phyloP scores from a whole-genome alignment of 1,140 invertebrate species.

The Drosophila pachea region DNA sequence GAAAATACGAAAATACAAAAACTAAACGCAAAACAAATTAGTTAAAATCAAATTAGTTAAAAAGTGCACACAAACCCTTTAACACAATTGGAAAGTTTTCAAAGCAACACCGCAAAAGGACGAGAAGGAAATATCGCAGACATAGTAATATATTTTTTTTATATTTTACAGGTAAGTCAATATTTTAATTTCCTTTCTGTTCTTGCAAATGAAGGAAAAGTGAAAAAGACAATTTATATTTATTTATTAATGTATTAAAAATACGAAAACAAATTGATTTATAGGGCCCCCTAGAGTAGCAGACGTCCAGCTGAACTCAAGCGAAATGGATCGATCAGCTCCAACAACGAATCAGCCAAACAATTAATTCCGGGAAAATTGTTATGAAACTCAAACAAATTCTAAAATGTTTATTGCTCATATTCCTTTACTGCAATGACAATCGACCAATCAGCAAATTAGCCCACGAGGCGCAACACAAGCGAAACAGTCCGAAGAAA shows the following conservation, averaged over 20 bases:
- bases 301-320: conserved; percentile 24
- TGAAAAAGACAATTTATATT: neutral
- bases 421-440: conserved; percentile 65
- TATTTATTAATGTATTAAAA: neutral
- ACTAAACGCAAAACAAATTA: conserved; percentile 17
- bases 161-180: conserved; percentile 70
- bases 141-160: conserved; percentile 70
- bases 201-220: no score
- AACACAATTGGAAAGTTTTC: conserved; percentile 65
- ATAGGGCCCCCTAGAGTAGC: conserved; percentile 48
- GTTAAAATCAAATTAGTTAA: conserved; percentile 13
- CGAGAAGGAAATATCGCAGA: conserved; percentile 42
- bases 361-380: conserved; percentile 51
- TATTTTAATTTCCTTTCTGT: neutral
- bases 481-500: neutral
- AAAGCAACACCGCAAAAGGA: conserved; percentile 32
- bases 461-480: conserved; percentile 1
- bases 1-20: conserved; percentile 19
- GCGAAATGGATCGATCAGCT: conserved; percentile 61
- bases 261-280: neutral
- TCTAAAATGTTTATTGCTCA: conserved; percentile 68
- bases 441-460: conserved; percentile 41
- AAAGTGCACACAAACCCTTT: conserved; percentile 37
- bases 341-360: conserved; percentile 21
- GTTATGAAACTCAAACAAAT: conserved; percentile 75